Evolutionary conservation across 2,888 invertebrate genomes (phyloP).

Genomic region (Tinea semifulvella): DNA sequence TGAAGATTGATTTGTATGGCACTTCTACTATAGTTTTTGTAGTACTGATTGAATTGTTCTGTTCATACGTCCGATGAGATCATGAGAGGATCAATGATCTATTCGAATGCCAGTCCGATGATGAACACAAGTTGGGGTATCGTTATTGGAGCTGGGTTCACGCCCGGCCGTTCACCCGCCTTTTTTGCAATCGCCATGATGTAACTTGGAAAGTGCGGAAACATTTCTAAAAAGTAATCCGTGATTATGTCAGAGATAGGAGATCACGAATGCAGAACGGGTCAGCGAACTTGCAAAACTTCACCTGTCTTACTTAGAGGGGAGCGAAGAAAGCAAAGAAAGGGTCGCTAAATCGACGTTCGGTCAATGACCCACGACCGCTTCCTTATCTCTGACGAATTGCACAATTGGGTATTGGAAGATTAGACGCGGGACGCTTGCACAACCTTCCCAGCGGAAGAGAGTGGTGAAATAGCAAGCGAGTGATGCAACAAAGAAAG

Average conservation of each 20-base stretch:
- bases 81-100: slow-evolving; percentile 61
- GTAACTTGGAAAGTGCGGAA: slow-evolving; percentile 63
- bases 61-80: slow-evolving; percentile 40
- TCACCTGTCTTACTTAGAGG: slow-evolving; percentile 43
- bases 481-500: slow-evolving; percentile 63
- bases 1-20: no score
- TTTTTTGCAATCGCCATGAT: slow-evolving; percentile 43
- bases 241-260: slow-evolving; percentile 47
- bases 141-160: slow-evolving; percentile 32
- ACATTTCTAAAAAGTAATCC: slow-evolving; percentile 47
- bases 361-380: slow-evolving; percentile 8
- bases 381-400: slow-evolving; percentile 10
- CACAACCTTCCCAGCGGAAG: slow-evolving; percentile 52
- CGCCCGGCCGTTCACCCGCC: slow-evolving; percentile 48
- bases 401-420: slow-evolving; percentile 10
- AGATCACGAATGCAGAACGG: slow-evolving; percentile 40
- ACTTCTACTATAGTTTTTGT: no score
- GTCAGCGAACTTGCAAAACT: slow-evolving; percentile 61
- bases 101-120: slow-evolving; percentile 47
- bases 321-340: slow-evolving; percentile 47
- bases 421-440: slow-evolving; percentile 33
- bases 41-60: neutral
- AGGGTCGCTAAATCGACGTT: slow-evolving; percentile 1
- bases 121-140: slow-evolving; percentile 32
- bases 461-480: slow-evolving; percentile 51